A percentile compares a stretch with the other conserved stretches of the same genome.
Conservation (phyloP, 2,888 invertebrate genomes). For the Phyto melanocephala region DNA sequence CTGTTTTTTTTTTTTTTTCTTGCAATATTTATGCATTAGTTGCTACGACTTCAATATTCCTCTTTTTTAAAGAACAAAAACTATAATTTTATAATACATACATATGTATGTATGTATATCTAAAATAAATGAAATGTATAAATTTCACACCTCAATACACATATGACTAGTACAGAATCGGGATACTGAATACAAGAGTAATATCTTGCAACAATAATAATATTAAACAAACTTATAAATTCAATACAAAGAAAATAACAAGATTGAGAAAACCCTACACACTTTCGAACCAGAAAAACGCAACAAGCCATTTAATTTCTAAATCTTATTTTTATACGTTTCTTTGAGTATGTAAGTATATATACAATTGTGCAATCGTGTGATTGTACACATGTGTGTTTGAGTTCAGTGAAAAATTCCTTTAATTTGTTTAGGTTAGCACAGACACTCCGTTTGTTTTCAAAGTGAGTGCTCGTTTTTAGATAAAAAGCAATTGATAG, state of each 20-base stretch:
- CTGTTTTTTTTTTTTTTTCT: no score
- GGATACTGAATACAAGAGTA: no score
- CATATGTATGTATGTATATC: no score
- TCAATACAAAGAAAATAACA: neutral
- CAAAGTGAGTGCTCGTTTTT: slow-evolving; percentile 11
- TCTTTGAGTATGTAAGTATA: neutral
- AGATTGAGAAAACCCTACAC: no score
- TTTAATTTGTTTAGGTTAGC: slow-evolving; percentile 52
- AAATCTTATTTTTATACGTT: slow-evolving; percentile 4
- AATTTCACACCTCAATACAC: neutral
- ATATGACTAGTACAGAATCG: neutral
- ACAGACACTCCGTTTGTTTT: slow-evolving; percentile 39
- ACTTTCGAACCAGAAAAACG: neutral
- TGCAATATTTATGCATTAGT: no score
- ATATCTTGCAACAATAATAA: no score
- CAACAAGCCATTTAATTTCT: slow-evolving; percentile 30
- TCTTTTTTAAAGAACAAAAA: no score
- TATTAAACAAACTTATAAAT: no score
- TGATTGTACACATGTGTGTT: neutral
- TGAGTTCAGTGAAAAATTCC: slow-evolving; percentile 17
- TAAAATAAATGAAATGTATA: neutral
- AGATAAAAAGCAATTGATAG: slow-evolving; percentile 35
- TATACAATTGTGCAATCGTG: neutral
- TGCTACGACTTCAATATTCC: no score
- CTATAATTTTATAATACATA: no score